Base-by-base conservation (phyloP, 1,140 invertebrate species). In the Habropoda laboriosa region DNA sequence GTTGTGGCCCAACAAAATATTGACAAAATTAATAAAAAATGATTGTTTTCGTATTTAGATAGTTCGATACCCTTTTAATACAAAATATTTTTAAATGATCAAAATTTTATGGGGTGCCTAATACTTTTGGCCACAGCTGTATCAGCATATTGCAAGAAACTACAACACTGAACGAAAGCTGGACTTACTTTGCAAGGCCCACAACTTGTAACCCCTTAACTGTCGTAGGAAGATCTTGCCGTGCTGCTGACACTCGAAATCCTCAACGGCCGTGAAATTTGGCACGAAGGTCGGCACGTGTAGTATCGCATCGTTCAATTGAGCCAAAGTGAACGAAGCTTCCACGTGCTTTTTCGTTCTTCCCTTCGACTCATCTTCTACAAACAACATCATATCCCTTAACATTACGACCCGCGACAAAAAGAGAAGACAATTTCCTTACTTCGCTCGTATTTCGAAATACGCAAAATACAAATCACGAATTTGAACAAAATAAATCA, bases 121-220 rank as follows among this genome's bases (percentile, higher is more conserved):
- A n/a, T n/a, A n/a, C n/a, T n/a, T n/a, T n/a, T n/a, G n/a, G n/a
- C n/a, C n/a, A n/a, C n/a, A n/a, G n/a, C n/a, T n/a, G n/a, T n/a
- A n/a, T n/a, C n/a, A n/a, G n/a, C n/a, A n/a, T n/a, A n/a, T n/a
- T n/a, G n/a, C n/a, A n/a, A n/a, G n/a, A n/a, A n/a, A n/a, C n/a
- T n/a, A 45, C 42, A 45, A 12, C 42, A 73, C 64, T 82, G 27
- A n/a, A 79, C 64, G 30, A 16, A 67, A 45, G 3, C 4, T 80
- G 21, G 58, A 91, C 94, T 94, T 93, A 96, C 95, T 96, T 92
- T 95, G 95, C 79, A 96, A 90, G 60, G 95, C 95, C 95, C 95
- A 96, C 66, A 96, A 83, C 91, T 95, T 96, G 63, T 94, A 94
- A 40, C 94, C 94, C 47, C 94, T 94, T 81, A 96, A 90, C 90